Evolutionary conservation across 1,140 invertebrate genomes (phyloP).

Genomic region (Eumeta japonica): DNA sequence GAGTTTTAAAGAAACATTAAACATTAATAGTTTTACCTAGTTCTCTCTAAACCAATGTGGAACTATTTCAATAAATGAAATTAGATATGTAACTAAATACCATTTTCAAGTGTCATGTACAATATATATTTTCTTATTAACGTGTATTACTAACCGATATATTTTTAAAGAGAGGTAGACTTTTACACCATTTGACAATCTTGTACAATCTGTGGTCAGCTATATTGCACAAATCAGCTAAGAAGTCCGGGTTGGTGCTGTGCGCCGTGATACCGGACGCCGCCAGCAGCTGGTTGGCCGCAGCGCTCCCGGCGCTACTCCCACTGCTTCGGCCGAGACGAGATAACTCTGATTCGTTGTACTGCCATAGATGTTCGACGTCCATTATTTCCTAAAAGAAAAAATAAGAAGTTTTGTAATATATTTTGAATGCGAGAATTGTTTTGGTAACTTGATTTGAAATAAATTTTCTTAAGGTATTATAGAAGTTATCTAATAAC

Average conservation of each 20-base stretch:
- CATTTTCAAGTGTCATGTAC: too few relatives aligned
- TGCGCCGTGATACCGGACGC: constrained; percentile 62
- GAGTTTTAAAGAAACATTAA: too few relatives aligned
- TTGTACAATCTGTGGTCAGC: constrained; percentile 95
- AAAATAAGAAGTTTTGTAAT: too few relatives aligned
- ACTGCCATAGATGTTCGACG: constrained; percentile 91
- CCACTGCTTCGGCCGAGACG: constrained; percentile 57
- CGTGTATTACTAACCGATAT: constrained; percentile 76
- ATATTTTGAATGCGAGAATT: too few relatives aligned
- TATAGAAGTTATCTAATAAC: too few relatives aligned
- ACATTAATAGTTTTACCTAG: too few relatives aligned
- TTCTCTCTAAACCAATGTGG: too few relatives aligned
- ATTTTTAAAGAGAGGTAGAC: constrained; percentile 92
- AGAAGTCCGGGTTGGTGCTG: constrained; percentile 78
- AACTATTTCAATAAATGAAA: too few relatives aligned
- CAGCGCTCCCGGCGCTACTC: constrained; percentile 30
- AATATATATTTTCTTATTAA: too few relatives aligned
- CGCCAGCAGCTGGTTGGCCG: constrained; percentile 61
- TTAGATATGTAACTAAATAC: too few relatives aligned
- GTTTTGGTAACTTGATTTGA: too few relatives aligned
- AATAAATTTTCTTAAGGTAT: too few relatives aligned
- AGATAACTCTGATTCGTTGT: constrained; percentile 71
- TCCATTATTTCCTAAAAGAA: constrained; percentile 84
- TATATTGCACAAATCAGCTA: constrained; percentile 87
- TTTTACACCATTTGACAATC: constrained; percentile 98